A percentile compares a stretch with the other conserved stretches of the same genome.
Evolutionary conservation across 1,140 invertebrate genomes (phyloP).

Genomic region (Ips nitidus): DNA sequence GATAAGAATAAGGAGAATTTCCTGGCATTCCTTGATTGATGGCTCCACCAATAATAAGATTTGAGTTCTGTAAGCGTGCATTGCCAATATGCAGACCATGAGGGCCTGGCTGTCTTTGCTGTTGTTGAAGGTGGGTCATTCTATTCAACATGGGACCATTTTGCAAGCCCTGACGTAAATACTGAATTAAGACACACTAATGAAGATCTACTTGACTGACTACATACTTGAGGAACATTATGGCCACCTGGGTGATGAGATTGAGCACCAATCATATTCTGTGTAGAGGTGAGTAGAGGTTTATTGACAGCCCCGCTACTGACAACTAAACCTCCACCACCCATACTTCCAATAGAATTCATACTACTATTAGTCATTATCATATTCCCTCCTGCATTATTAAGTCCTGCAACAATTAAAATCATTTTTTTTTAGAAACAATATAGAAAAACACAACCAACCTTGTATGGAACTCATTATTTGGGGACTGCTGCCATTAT

Average conservation of each 20-base stretch:
- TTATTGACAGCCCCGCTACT: constrained; percentile 72
- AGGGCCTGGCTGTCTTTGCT: constrained; percentile 50
- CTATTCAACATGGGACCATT: constrained; percentile 71
- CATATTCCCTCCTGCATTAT: constrained; percentile 65
- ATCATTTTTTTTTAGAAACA: constrained; percentile 43
- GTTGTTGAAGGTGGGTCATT: constrained; percentile 57
- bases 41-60: constrained; percentile 45
- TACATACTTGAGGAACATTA: constrained; percentile 53
- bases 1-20: constrained; percentile 58
- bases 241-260: constrained; percentile 52
- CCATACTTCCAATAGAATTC: constrained; percentile 64
- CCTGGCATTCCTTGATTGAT: constrained; percentile 50
- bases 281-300: constrained; percentile 57
- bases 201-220: neutral
- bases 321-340: constrained; percentile 62
- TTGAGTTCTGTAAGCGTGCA: constrained; percentile 58
- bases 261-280: constrained; percentile 52
- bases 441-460: constrained; percentile 35
- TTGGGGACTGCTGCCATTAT: constrained; percentile 61
- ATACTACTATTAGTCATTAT: constrained; percentile 71
- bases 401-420: constrained; percentile 41
- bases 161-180: constrained; percentile 56
- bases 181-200: constrained; percentile 11
- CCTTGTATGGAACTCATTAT: constrained; percentile 68
- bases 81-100: constrained; percentile 46